A percentile compares a stretch with the other conserved stretches of the same genome.
phyloP scores from a whole-genome alignment of 2,113 vertebrate genomes.

The Isichthys henryi region DNA sequence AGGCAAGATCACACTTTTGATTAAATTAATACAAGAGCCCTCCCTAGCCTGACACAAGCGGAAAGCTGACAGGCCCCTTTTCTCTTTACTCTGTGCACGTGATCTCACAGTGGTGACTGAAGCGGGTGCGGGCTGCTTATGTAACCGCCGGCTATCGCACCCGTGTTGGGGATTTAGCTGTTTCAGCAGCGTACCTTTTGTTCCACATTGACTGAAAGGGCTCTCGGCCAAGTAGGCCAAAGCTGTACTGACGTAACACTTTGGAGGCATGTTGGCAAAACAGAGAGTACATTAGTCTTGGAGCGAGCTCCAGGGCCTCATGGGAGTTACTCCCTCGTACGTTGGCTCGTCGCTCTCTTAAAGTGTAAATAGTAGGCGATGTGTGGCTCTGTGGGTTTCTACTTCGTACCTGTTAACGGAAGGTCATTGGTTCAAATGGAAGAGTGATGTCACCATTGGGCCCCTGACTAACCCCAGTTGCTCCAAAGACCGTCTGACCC shows the following conservation, averaged over 20 bases:
- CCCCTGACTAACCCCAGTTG: neutral
- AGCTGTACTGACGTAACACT: neutral
- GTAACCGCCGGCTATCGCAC: neutral
- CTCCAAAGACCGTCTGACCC: neutral
- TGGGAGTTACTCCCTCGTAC: neutral
- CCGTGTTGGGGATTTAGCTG: neutral
- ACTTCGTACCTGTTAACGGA: neutral
- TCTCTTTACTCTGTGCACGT: neutral
- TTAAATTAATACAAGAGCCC: neutral
- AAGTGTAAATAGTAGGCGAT: neutral
- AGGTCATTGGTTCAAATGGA: neutral
- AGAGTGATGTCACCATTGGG: neutral
- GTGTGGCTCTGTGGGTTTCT: neutral
- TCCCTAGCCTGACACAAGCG: neutral
- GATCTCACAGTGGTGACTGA: neutral
- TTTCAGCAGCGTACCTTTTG: neutral
- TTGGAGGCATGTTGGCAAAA: neutral
- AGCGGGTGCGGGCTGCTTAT: neutral
- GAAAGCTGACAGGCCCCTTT: neutral
- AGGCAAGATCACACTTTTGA: neutral
- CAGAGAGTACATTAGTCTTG: neutral
- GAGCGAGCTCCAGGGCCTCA: neutral
- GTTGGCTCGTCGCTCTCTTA: neutral
- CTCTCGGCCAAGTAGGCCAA: neutral
- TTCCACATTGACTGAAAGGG: constrained; percentile 14